These are phyloP conservation scores for Epiblema foenella DNA, from an alignment of 2,888 invertebrate genomes.

Conservation along the genomic window DNA sequence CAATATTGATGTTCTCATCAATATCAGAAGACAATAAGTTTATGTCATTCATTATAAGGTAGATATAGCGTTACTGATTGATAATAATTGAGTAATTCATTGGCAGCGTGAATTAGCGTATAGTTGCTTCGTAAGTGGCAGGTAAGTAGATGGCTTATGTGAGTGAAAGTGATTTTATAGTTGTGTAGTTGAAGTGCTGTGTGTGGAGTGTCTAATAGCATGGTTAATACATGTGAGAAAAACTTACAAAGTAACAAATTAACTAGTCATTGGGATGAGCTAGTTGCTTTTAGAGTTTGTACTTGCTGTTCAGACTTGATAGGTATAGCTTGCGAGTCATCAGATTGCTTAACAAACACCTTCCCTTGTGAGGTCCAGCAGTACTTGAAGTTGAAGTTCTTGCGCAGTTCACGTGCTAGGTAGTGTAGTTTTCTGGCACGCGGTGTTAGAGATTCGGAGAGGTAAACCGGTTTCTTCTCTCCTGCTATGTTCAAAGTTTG, in stretches of 20 bases:
- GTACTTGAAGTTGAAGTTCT: conserved; percentile 1
- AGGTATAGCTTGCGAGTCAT: background rate
- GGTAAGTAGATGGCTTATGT: no score
- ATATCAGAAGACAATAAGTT: no score
- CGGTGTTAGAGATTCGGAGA: conserved; percentile 1
- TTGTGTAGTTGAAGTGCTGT: background rate
- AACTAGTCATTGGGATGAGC: background rate
- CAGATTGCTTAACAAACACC: background rate
- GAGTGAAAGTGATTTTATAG: no score
- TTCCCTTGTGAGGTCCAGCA: conserved; percentile 17
- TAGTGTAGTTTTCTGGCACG: conserved; percentile 3
- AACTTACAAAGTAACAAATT: background rate
- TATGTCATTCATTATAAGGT: no score
- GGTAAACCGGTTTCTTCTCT: background rate
- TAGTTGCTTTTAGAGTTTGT: background rate
- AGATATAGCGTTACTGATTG: no score
- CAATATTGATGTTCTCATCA: no score
- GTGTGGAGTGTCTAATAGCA: background rate
- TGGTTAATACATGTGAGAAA: background rate
- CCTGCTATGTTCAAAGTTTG: background rate
- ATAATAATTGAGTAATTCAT: no score
- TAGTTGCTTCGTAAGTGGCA: no score
- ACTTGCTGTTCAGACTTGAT: conserved; percentile 6
- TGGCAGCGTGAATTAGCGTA: no score
- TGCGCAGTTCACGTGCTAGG: no score